Percentiles rank a stretch among this genome's conserved stretches.
phyloP scores from a whole-genome alignment of 2,888 invertebrate genomes.

The Clivina fossor region DNA sequence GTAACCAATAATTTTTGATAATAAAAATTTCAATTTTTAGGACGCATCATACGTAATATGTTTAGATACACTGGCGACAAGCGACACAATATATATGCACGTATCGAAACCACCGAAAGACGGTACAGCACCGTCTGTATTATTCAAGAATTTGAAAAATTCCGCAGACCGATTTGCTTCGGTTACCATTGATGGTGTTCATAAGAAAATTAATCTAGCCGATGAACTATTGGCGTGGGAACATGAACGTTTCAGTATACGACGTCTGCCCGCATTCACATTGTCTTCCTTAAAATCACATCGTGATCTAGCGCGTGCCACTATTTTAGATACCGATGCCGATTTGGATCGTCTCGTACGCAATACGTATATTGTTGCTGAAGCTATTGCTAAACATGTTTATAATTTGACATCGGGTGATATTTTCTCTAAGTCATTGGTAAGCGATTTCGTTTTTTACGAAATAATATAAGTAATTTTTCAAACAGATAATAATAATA shows the following conservation, averaged over 20 bases:
- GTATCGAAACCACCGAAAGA: constrained; percentile 95
- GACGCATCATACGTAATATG: constrained; percentile 90
- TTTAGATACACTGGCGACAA: constrained; percentile 75
- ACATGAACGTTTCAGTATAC: constrained; percentile 93
- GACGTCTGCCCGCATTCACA: constrained; percentile 88
- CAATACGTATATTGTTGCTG: constrained; percentile 76
- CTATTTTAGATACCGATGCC: constrained; percentile 65
- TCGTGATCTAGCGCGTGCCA: constrained; percentile 62
- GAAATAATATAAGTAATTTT: too few species aligned
- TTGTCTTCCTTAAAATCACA: constrained; percentile 77
- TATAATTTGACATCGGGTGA: constrained; percentile 70
- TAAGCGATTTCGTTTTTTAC: too few species aligned
- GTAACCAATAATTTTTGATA: constrained; percentile 10
- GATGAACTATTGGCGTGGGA: constrained; percentile 94
- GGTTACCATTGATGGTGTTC: constrained; percentile 67
- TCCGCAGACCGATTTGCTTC: constrained; percentile 55
- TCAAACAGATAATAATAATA: too few species aligned
- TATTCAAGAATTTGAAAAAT: constrained; percentile 66
- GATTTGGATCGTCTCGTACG: constrained; percentile 60
- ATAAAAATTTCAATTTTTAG: constrained; percentile 57
- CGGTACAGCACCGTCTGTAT: constrained; percentile 71
- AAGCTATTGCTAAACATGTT: constrained; percentile 79
- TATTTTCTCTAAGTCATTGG: constrained; percentile 75
- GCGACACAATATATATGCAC: constrained; percentile 77
- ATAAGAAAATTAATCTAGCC: constrained; percentile 96